These are phyloP conservation scores for Hippocampus comes DNA, from an alignment of 2,113 vertebrate genomes.

Conservation along the genomic window DNA sequence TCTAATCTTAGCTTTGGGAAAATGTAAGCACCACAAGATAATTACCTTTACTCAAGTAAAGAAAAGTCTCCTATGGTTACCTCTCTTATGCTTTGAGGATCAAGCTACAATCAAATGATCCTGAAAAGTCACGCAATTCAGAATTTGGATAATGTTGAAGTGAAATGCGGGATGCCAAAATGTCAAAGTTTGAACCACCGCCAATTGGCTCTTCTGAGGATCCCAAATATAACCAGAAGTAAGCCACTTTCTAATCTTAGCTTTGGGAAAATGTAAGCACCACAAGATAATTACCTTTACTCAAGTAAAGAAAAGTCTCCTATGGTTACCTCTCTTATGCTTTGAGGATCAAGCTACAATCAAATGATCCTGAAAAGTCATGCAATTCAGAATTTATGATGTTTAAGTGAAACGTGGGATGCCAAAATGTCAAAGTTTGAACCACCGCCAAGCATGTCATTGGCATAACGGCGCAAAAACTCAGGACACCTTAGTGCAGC, in stretches of 20 bases:
- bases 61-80: not conserved
- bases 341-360: not conserved
- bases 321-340: not conserved
- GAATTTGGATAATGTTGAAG: not conserved
- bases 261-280: slow-evolving; percentile 3
- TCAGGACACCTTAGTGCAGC: too few relatives aligned
- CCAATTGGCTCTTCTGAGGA: not conserved
- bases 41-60: not conserved
- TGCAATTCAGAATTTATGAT: not conserved
- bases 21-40: slow-evolving; percentile 4
- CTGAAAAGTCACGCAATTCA: not conserved
- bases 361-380: not conserved
- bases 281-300: slow-evolving; percentile 5
- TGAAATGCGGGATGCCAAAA: not conserved
- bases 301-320: not conserved
- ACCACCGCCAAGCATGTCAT: not conserved
- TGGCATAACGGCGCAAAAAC: too few relatives aligned
- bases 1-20: slow-evolving; percentile 2
- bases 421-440: not conserved
- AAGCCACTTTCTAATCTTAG: not conserved
- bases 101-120: not conserved
- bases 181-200: not conserved
- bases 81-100: not conserved
- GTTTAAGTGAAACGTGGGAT: not conserved
- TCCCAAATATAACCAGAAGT: slow-evolving; percentile 13